Percentiles rank a stretch among this genome's conserved stretches.
Conservation (phyloP, 2,113 vertebrate species). For the Uria aalge region DNA sequence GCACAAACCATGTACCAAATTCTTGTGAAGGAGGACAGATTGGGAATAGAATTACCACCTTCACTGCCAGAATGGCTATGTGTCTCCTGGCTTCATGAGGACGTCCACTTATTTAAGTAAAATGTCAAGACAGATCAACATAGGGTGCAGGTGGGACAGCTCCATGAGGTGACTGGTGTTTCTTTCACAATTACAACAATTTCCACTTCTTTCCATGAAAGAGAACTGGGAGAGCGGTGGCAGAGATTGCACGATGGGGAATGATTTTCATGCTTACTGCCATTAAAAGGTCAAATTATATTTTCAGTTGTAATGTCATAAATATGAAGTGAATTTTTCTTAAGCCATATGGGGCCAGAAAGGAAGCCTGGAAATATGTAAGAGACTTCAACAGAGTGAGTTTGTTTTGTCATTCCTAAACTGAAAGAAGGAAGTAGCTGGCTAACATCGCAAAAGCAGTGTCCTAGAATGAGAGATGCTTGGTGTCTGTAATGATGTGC, state of each 20-base stretch:
- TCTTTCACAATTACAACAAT: neutral
- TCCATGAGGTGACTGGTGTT: rapidly evolving
- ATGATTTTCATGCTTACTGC: neutral
- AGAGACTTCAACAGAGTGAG: neutral
- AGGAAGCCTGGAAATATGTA: neutral
- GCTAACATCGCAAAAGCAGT: neutral
- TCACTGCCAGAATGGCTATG: neutral
- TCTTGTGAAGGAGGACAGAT: neutral
- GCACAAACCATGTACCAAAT: neutral
- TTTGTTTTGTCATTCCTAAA: neutral
- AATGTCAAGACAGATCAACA: neutral
- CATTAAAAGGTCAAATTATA: neutral
- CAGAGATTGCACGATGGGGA: neutral
- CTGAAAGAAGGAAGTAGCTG: neutral
- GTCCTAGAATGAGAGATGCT: neutral
- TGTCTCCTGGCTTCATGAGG: neutral
- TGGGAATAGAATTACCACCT: neutral
- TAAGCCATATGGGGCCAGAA: neutral
- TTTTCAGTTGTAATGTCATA: neutral
- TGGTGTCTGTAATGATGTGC: neutral
- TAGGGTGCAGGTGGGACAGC: neutral
- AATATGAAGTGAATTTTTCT: neutral
- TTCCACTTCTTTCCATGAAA: neutral
- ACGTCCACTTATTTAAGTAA: neutral
- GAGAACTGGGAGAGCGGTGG: neutral